These are phyloP conservation scores for Chymomyza costata DNA, from an alignment of 1,140 invertebrate genomes.

Conservation along the genomic window DNA sequence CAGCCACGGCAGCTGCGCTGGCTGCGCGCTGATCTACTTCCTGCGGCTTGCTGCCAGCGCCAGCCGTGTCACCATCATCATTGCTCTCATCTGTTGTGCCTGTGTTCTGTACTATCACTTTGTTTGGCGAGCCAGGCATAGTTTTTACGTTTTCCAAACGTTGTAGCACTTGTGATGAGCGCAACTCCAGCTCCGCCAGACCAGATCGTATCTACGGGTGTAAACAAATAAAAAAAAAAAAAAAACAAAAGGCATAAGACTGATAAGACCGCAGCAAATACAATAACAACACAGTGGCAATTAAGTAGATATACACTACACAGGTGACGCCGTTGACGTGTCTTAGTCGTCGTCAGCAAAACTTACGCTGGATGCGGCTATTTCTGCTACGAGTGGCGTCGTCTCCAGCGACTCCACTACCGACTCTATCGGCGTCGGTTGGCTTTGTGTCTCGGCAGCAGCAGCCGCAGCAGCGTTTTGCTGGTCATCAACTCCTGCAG, in stretches of 20 bases:
- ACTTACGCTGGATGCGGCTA: constrained; percentile 49
- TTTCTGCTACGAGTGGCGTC: constrained; percentile 40
- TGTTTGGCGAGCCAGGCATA: constrained; percentile 28
- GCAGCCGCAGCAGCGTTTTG: constrained; percentile 18
- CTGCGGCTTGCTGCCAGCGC: constrained; percentile 5
- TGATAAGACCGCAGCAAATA: too few relatives aligned
- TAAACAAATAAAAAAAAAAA: constrained; percentile 17
- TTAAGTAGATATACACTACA: constrained; percentile 20
- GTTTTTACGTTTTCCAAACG: constrained; percentile 67
- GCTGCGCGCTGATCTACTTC: neutral
- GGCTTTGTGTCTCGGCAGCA: neutral
- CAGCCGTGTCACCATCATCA: neutral
- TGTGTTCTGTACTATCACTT: constrained; percentile 6
- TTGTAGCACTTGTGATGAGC: constrained; percentile 66
- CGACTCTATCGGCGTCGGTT: neutral
- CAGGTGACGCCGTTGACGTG: constrained; percentile 45
- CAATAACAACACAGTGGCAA: too few relatives aligned
- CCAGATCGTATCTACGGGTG: constrained; percentile 66
- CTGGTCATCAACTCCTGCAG: constrained; percentile 55
- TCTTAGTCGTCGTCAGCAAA: constrained; percentile 52
- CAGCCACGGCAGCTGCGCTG: constrained; percentile 10
- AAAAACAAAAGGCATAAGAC: constrained; percentile 8
- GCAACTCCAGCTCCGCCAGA: constrained; percentile 66
- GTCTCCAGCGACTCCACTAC: neutral
- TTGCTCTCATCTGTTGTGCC: constrained; percentile 2